Evolutionary conservation across 2,888 invertebrate genomes (phyloP), one percentile per base, ranked within the genome.

Genomic region (Lepidocyrtinus sp.): DNA sequence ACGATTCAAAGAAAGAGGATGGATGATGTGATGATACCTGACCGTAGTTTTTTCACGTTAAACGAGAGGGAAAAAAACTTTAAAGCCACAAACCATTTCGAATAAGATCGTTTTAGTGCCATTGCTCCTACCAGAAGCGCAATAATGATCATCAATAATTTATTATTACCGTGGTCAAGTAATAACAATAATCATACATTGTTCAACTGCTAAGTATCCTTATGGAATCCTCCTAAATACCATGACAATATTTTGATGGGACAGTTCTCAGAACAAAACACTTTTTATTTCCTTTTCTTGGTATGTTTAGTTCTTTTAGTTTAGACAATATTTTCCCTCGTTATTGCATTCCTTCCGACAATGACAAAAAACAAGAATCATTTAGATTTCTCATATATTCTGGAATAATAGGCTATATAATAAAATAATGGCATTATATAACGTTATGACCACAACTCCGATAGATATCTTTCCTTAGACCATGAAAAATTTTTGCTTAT

Each of bases 401-500:
- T n/a, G 59, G 59, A 21, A 59, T 21, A 59, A 59, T 59, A 22
- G 59, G 22, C 59, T 3, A 50, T 50, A 50, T 50, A 50, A 50
- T 17, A 50, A 50, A 59, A 21, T 59, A 59, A 59, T 15, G 59
- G 22, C 59, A 59, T 59, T 59, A 59, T 21, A 21, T 59, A 59
- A 55, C 7, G 17, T 5, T 36, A 36, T 12, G 36, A 7, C 5
- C 5, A 12, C 12, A 36, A 36, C 5, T 36, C 5, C 5, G 12
- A 50, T 50, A 50, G 62, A 64, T 64, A 64, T 64, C 24, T 25
- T 26, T 73, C 64, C 63, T 24, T 17, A 27, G 64, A 50, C 12
- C 36, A 50, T 50, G 50, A 73, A 73, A 63, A 55, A 2, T 46
- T 55, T 26, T 50, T 45, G 45, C 19, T 46, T 63, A 61, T 67